Conservation (phyloP, 2,797 vertebrate species). For the Tragelaphus oryx region DNA sequence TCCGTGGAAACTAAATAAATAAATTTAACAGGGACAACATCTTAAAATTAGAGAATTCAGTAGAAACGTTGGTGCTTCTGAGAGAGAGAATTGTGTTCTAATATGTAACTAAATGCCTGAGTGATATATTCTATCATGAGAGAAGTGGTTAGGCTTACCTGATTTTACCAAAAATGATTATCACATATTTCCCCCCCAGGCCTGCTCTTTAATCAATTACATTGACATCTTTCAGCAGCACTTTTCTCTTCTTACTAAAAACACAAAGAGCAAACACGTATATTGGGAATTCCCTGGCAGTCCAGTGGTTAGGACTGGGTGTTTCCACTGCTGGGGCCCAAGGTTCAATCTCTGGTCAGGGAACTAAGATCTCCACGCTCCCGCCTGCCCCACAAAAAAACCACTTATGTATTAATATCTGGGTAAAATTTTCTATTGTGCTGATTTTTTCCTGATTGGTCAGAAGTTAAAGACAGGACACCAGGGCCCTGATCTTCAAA, state of each 20-base stretch:
- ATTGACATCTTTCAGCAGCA: slow-evolving; percentile 14
- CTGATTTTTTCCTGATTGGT: not conserved
- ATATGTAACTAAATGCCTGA: not conserved
- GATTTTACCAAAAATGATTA: not conserved
- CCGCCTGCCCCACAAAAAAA: accelerated
- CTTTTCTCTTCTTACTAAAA: slow-evolving; percentile 13
- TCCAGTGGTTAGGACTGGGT: not conserved
- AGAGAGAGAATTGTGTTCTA: not conserved
- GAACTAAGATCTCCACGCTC: not conserved
- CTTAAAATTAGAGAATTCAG: slow-evolving; percentile 6
- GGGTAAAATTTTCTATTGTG: not conserved
- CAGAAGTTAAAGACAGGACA: not conserved
- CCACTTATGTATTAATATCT: not conserved
- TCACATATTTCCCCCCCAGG: not conserved
- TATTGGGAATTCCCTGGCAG: not conserved
- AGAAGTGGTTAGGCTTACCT: not conserved
- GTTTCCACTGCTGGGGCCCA: not conserved
- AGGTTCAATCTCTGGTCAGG: not conserved
- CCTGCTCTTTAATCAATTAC: not conserved
- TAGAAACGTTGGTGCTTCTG: not conserved
- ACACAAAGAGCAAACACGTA: not conserved
- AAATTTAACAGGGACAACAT: not conserved
- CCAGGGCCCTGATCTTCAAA: not conserved
- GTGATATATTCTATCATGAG: not conserved
- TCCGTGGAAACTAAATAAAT: not conserved